Conservation (phyloP, 1,140 invertebrate genomes). For the Ladona fulva region DNA sequence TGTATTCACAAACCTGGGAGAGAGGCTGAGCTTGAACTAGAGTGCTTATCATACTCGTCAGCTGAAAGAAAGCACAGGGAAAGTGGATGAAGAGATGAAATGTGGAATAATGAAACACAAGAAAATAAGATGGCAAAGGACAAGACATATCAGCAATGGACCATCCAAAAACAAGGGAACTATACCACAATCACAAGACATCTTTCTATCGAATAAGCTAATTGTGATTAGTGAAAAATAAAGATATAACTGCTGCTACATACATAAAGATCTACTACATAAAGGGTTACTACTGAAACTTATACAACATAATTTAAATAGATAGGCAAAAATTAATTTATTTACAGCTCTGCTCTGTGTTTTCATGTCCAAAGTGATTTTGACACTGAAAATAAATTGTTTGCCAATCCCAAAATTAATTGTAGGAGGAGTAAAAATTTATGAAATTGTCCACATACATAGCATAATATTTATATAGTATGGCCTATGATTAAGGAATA, state of each 20-base stretch:
- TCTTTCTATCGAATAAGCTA: neutral
- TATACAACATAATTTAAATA: too few species aligned
- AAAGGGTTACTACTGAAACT: neutral
- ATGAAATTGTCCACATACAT: too few species aligned
- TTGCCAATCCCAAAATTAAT: too few species aligned
- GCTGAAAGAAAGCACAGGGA: slow-evolving; percentile 27
- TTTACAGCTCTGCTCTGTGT: too few species aligned
- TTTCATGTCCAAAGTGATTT: too few species aligned
- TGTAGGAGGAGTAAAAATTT: too few species aligned
- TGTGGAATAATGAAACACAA: neutral
- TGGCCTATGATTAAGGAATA: too few species aligned
- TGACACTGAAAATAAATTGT: too few species aligned
- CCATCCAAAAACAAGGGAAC: neutral
- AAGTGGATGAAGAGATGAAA: slow-evolving; percentile 1
- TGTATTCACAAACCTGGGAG: slow-evolving; percentile 47
- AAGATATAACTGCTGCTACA: neutral
- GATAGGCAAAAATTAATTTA: too few species aligned
- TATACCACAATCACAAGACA: neutral
- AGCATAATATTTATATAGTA: too few species aligned
- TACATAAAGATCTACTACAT: neutral
- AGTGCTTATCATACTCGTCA: slow-evolving; percentile 58
- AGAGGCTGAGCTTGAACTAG: slow-evolving; percentile 54
- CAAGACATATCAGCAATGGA: neutral
- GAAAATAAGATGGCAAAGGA: neutral
- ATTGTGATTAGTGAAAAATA: neutral